These are phyloP conservation scores for Tiliacea citrago DNA, from an alignment of 2,888 invertebrate species.

Conservation along the genomic window DNA sequence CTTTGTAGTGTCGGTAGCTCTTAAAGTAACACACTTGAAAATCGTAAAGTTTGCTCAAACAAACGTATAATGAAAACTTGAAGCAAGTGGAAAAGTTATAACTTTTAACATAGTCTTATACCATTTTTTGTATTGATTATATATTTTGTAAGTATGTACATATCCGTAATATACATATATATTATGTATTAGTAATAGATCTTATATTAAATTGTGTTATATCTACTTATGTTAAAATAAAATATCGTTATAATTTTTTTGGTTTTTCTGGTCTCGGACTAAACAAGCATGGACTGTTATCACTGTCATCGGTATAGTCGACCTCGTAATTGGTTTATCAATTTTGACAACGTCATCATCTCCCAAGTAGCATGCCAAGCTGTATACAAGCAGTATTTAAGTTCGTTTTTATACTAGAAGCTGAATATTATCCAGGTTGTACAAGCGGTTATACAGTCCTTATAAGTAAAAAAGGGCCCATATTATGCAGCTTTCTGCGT, in stretches of 20 bases:
- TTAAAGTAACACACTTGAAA: slow-evolving; percentile 67
- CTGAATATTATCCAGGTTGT: no score
- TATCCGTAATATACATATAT: neutral
- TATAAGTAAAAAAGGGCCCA: no score
- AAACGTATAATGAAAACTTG: slow-evolving; percentile 10
- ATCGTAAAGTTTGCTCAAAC: slow-evolving; percentile 69
- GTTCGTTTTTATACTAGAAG: no score
- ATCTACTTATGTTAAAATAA: slow-evolving; percentile 34
- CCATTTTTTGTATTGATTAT: slow-evolving; percentile 7
- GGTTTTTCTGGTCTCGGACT: neutral
- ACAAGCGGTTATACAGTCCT: no score
- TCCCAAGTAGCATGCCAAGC: no score
- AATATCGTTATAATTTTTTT: slow-evolving; percentile 7
- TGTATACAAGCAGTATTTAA: no score
- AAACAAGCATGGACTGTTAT: neutral
- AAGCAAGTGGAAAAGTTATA: slow-evolving; percentile 12
- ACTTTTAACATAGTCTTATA: neutral
- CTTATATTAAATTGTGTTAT: slow-evolving; percentile 5
- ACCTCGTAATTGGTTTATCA: neutral
- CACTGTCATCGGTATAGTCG: neutral
- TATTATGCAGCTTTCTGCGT: no score
- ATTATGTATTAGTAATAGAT: slow-evolving; percentile 13
- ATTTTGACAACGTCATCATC: slow-evolving; percentile 1
- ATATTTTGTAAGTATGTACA: slow-evolving; percentile 31
- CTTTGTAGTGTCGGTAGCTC: neutral